A percentile compares a stretch with the other conserved stretches of the same genome.
Evolutionary conservation across 2,888 invertebrate species (phyloP).

Genomic region (Lochmaea crataegi): DNA sequence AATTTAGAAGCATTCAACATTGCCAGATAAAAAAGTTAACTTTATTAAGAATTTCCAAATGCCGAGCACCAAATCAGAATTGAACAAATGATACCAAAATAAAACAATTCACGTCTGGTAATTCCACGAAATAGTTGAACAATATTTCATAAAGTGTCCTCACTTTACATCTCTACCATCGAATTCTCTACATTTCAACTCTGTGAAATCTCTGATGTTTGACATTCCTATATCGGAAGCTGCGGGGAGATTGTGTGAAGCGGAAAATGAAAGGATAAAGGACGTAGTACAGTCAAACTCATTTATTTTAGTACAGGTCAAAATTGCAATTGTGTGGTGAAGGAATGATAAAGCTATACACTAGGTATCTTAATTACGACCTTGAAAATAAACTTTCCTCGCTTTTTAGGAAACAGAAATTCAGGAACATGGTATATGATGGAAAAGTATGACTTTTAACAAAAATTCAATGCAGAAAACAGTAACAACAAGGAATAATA

Average conservation of each 20-base stretch:
- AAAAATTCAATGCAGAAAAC: no score
- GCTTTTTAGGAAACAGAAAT: no score
- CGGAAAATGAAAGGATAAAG: constrained; percentile 25
- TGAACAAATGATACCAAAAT: background rate
- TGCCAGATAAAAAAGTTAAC: background rate
- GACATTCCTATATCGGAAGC: constrained; percentile 23
- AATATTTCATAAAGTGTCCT: constrained; percentile 20
- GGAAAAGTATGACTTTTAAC: no score
- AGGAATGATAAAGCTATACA: no score
- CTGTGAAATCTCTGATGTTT: constrained; percentile 17
- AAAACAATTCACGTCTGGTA: background rate
- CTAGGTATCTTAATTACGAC: no score
- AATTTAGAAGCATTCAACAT: background rate
- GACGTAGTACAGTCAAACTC: background rate
- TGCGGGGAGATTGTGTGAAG: constrained; percentile 22
- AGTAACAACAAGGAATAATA: no score
- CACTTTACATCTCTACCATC: constrained; percentile 2
- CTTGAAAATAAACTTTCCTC: no score
- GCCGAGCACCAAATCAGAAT: no score
- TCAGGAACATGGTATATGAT: no score
- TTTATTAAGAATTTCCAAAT: background rate
- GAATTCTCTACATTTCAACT: constrained; percentile 24
- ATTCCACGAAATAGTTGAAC: background rate
- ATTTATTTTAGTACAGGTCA: background rate
- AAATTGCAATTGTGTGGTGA: no score